Evolutionary conservation across 23 tunicate species (phyloP).

Genomic region (Halocynthia aurantium): DNA sequence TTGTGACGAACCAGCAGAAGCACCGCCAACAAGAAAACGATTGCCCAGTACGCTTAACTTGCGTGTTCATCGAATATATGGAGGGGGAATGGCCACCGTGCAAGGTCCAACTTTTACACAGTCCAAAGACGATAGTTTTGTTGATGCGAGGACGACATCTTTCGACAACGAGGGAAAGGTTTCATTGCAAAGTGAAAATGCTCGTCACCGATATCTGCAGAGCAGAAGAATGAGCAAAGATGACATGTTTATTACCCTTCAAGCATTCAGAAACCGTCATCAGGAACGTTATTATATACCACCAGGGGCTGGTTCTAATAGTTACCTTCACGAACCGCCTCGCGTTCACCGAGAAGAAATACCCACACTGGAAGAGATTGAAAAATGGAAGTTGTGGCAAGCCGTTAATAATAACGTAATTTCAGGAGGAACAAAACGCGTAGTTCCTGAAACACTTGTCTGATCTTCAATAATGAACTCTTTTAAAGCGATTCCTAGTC

Average conservation of each 20-base stretch:
- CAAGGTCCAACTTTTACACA: background rate
- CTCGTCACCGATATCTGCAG: background rate
- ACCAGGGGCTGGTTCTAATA: too few relatives aligned
- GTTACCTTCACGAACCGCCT: too few relatives aligned
- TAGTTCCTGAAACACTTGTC: too few relatives aligned
- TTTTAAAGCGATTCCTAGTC: too few relatives aligned
- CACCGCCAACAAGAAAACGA: conserved; percentile 10
- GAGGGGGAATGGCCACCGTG: background rate
- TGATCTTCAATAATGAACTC: too few relatives aligned
- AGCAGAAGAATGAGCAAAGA: conserved; percentile 1
- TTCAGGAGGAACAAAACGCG: too few relatives aligned
- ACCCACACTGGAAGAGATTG: too few relatives aligned
- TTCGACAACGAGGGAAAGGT: too few relatives aligned
- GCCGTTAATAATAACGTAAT: too few relatives aligned
- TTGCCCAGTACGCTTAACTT: conserved; percentile 26
- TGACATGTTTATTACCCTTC: conserved; percentile 5
- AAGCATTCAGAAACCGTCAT: background rate
- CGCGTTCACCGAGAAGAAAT: too few relatives aligned
- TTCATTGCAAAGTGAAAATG: background rate
- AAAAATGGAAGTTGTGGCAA: too few relatives aligned
- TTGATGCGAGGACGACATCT: background rate
- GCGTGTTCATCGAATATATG: conserved; percentile 19
- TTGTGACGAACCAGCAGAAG: background rate
- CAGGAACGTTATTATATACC: background rate
- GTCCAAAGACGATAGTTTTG: background rate